A percentile compares a stretch with the other conserved stretches of the same genome.
phyloP scores from a whole-genome alignment of 2,888 invertebrate species.

The Cephus runcator region DNA sequence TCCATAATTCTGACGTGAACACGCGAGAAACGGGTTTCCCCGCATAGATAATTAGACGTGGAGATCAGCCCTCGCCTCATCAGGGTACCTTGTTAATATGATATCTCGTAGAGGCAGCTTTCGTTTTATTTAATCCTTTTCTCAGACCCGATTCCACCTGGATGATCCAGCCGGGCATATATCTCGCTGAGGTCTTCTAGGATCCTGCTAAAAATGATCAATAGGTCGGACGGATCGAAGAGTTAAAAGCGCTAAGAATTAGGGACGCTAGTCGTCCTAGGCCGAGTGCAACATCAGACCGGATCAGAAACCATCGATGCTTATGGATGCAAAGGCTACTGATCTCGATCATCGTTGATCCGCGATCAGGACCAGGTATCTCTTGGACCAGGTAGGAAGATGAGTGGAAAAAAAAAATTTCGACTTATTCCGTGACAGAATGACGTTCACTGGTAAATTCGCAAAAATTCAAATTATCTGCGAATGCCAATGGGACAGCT shows the following conservation, averaged over 20 bases:
- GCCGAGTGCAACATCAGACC: neutral
- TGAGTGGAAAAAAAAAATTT: neutral
- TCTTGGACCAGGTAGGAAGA: neutral
- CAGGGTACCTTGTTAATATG: conserved; percentile 47
- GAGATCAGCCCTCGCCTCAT: conserved; percentile 42
- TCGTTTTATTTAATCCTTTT: neutral
- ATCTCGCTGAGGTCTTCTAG: neutral
- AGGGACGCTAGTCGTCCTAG: neutral
- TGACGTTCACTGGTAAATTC: neutral
- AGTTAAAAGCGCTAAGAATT: neutral
- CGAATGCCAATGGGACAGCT: conserved; percentile 57
- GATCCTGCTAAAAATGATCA: neutral
- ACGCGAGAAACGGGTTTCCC: conserved; percentile 52
- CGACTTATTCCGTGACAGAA: neutral
- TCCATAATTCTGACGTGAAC: conserved; percentile 49
- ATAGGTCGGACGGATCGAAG: neutral
- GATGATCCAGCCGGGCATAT: neutral
- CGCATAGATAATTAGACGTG: conserved; percentile 50
- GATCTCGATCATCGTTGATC: neutral
- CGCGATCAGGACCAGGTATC: neutral
- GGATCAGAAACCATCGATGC: neutral
- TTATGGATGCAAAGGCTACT: neutral
- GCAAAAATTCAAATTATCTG: neutral
- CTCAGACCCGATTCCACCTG: neutral
- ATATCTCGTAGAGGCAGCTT: conserved; percentile 4